Conservation (phyloP, 2,113 vertebrate species). For the Istiophorus platypterus region DNA sequence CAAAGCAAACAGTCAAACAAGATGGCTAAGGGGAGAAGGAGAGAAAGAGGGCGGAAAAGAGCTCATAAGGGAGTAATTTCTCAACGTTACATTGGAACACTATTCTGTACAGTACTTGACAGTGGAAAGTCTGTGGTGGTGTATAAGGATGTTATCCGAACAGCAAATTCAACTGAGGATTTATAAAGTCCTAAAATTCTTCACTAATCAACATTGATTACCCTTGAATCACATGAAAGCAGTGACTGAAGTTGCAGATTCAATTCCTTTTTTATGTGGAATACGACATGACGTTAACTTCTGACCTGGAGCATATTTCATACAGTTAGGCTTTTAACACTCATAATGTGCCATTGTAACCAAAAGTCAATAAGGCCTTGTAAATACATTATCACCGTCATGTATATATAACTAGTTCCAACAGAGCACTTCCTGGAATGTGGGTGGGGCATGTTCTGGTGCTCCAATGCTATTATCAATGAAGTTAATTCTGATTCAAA, state of each 20-base stretch:
- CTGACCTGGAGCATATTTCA: background rate
- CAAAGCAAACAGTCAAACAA: constrained; percentile 66
- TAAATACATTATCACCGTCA: constrained; percentile 45
- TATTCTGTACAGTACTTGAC: background rate
- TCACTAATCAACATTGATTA: constrained; percentile 32
- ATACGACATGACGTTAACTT: background rate
- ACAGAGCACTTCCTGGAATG: constrained; percentile 46
- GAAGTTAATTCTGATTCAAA: constrained; percentile 30
- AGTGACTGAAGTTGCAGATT: constrained; percentile 6
- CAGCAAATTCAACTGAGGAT: constrained; percentile 8
- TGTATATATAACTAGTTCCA: constrained; percentile 34
- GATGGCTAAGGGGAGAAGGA: background rate
- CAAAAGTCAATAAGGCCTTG: constrained; percentile 25
- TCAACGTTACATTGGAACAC: background rate
- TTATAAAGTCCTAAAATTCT: constrained; percentile 8
- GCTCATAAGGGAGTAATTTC: constrained; percentile 1
- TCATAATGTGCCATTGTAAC: constrained; percentile 38
- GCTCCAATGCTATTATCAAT: constrained; percentile 15
- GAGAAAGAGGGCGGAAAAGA: background rate
- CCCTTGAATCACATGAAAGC: background rate
- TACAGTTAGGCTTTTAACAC: constrained; percentile 12
- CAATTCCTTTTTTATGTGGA: background rate
- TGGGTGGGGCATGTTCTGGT: constrained; percentile 31
- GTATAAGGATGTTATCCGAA: constrained; percentile 5
- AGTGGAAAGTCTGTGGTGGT: background rate